A percentile compares a stretch with the other conserved stretches of the same genome.
Evolutionary conservation across 2,113 vertebrate genomes (phyloP).

Genomic region (Psophia crepitans): DNA sequence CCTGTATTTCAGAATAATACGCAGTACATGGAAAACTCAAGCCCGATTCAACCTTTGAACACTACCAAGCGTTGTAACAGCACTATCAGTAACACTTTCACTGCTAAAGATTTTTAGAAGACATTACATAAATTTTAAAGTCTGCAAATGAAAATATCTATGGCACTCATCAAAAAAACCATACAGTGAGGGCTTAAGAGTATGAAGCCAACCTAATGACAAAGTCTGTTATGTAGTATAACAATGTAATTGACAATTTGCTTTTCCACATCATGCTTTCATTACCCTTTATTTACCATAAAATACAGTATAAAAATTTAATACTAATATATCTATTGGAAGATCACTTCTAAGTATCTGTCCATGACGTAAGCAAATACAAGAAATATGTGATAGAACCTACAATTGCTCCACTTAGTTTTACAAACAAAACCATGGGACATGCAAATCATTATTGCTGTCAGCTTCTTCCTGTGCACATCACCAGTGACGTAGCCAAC

Average conservation of each 20-base stretch:
- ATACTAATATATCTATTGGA: neutral
- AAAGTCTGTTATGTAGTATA: neutral
- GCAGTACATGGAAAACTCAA: neutral
- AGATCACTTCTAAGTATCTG: neutral
- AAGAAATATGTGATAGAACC: neutral
- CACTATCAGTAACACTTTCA: neutral
- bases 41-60: neutral
- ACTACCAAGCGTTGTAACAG: neutral
- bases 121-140: neutral
- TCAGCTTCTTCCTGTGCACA: neutral
- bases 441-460: neutral
- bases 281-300: neutral
- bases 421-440: neutral
- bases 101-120: neutral
- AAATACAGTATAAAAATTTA: neutral
- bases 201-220: neutral
- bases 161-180: neutral
- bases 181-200: neutral
- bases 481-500: neutral
- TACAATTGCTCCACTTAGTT: neutral
- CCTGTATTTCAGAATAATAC: neutral
- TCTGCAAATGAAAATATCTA: neutral
- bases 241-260: neutral
- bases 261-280: neutral
- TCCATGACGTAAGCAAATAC: neutral